Evolutionary conservation across 2,797 vertebrate genomes (phyloP).

Genomic region (Sternotherus odoratus): DNA sequence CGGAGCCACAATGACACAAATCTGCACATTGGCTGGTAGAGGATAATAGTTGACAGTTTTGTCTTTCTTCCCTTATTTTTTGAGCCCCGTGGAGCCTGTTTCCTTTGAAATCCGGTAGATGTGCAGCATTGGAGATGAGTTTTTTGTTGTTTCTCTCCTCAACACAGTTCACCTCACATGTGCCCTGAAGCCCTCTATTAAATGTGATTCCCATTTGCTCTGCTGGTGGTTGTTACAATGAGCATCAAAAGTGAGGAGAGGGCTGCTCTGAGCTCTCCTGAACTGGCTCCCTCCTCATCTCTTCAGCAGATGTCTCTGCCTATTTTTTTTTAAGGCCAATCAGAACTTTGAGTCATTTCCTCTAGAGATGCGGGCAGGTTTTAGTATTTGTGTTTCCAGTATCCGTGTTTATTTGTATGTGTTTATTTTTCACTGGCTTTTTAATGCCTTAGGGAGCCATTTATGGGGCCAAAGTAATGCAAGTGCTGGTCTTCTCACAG

Average conservation of each 20-base stretch:
- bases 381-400: conserved; percentile 72
- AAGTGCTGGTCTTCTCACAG: conserved; percentile 77
- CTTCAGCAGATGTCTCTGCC: conserved; percentile 70
- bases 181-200: conserved; percentile 4
- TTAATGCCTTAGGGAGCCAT: conserved; percentile 73
- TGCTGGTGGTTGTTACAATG: conserved; percentile 32
- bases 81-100: neutral
- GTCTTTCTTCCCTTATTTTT: neutral
- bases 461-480: conserved; percentile 72
- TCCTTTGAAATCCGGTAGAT: neutral
- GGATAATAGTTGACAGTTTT: neutral
- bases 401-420: conserved; percentile 77
- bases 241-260: neutral
- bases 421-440: conserved; percentile 76
- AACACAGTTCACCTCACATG: rapidly evolving
- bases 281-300: conserved; percentile 64
- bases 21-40: neutral
- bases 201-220: conserved; percentile 34
- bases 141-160: neutral
- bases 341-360: conserved; percentile 57
- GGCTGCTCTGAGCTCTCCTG: conserved; percentile 56
- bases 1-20: neutral
- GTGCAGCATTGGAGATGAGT: neutral
- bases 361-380: conserved; percentile 65
- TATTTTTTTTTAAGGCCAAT: conserved; percentile 31